Percentiles rank a stretch among this genome's conserved stretches.
Conservation (phyloP, 2,113 vertebrate species). For the Stercorarius parasiticus region DNA sequence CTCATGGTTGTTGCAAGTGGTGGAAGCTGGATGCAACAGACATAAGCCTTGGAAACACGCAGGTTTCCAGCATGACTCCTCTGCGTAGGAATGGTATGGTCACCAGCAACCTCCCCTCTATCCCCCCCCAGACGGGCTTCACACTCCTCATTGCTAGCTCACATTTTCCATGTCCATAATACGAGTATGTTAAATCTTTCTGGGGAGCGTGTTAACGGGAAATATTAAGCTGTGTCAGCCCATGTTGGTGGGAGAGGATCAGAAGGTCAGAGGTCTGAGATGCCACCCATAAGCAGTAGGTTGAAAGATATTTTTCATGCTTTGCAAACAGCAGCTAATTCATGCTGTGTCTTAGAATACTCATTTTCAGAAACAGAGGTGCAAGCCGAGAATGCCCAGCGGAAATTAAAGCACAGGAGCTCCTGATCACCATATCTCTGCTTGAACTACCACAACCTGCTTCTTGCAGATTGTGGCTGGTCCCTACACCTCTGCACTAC, state of each 20-base stretch:
- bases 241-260: background rate
- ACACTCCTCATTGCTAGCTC: background rate
- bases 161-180: background rate
- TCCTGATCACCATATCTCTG: background rate
- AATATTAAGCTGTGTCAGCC: background rate
- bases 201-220: background rate
- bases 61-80: background rate
- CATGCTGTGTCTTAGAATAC: background rate
- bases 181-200: background rate
- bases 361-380: background rate
- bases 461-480: background rate
- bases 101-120: background rate
- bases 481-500: background rate
- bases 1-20: fast-evolving
- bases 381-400: background rate
- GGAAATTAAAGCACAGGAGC: background rate
- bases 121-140: background rate
- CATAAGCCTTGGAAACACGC: background rate
- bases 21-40: background rate
- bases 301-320: background rate
- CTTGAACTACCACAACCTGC: background rate
- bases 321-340: background rate
- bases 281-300: background rate
- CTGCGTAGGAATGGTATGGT: fast-evolving
- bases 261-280: background rate